These are phyloP conservation scores for Sthenelais limicola DNA, from an alignment of 2,888 invertebrate species.

Conservation along the genomic window DNA sequence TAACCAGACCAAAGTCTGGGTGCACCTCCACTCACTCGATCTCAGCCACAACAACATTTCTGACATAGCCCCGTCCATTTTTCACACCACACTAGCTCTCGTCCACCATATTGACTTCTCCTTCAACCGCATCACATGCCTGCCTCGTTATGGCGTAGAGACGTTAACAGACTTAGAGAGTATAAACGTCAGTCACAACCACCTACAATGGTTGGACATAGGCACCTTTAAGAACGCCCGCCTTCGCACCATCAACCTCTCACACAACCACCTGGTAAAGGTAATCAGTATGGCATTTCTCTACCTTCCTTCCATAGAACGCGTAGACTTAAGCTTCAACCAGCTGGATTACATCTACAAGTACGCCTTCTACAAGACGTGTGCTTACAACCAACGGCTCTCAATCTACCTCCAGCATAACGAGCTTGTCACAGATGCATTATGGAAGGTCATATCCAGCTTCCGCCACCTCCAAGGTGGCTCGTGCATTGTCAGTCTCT, in stretches of 20 bases:
- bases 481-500: conserved; percentile 38
- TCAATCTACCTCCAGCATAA: conserved; percentile 44
- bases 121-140: conserved; percentile 46
- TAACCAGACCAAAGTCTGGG: conserved; percentile 40
- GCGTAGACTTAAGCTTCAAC: conserved; percentile 49
- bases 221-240: conserved; percentile 51
- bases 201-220: conserved; percentile 51
- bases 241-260: conserved; percentile 46
- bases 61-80: conserved; percentile 36
- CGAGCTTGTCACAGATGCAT: conserved; percentile 42
- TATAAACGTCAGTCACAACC: conserved; percentile 46
- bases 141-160: conserved; percentile 49
- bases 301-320: conserved; percentile 46
- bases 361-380: conserved; percentile 51
- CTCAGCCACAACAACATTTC: conserved; percentile 48
- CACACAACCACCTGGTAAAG: conserved; percentile 49
- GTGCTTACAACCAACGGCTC: conserved; percentile 44
- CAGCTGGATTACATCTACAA: conserved; percentile 51
- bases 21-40: conserved; percentile 45
- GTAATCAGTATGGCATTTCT: conserved; percentile 53
- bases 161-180: conserved; percentile 43
- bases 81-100: conserved; percentile 42
- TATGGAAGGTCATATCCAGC: conserved; percentile 48
- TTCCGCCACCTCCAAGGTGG: conserved; percentile 48
- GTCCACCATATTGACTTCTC: conserved; percentile 42